A percentile compares a stretch with the other conserved stretches of the same genome.
Conservation (phyloP, 2,113 vertebrate genomes). For the Glaucidium brasilianum region DNA sequence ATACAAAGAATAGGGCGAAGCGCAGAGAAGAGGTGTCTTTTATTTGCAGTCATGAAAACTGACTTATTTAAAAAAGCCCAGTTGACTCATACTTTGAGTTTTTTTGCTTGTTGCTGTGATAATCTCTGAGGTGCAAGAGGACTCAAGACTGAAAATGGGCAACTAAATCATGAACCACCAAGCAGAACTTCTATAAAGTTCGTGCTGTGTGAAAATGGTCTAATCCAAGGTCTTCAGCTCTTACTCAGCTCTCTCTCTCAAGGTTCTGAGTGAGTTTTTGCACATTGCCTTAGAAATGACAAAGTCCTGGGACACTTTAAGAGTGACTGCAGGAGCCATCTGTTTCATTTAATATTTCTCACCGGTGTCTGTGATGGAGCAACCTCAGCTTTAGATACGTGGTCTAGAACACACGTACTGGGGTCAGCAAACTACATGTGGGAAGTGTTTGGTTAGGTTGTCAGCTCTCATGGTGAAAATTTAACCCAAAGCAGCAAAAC, state of each 20-base stretch:
- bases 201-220: background rate
- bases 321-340: background rate
- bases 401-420: background rate
- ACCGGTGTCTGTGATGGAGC: background rate
- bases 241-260: background rate
- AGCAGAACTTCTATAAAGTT: background rate
- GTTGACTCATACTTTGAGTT: background rate
- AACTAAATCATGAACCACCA: background rate
- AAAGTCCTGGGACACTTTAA: background rate
- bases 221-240: background rate
- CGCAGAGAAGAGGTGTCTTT: background rate
- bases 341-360: background rate
- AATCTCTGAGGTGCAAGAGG: background rate
- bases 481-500: background rate
- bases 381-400: background rate
- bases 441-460: background rate
- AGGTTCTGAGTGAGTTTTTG: background rate
- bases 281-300: background rate
- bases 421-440: background rate
- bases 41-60: background rate
- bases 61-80: background rate
- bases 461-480: background rate
- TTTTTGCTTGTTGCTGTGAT: background rate
- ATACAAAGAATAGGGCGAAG: background rate
- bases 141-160: background rate